Evolutionary conservation across 2,888 invertebrate species (phyloP).

Genomic region (Stomorhina lunata): DNA sequence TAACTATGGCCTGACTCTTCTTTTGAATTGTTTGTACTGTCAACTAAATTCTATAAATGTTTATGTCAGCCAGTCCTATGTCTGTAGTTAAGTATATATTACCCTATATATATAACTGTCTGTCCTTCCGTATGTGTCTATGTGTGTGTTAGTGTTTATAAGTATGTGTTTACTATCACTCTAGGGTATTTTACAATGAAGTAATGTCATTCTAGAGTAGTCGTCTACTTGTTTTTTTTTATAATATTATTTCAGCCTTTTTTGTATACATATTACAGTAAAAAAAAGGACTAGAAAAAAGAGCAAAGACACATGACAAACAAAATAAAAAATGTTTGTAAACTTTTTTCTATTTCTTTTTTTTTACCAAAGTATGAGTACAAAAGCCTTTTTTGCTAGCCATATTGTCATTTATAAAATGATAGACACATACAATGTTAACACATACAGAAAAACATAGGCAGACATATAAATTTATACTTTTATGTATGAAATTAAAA

Average conservation of each 20-base stretch:
- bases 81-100: too few relatives aligned
- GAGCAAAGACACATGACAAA: slow-evolving; percentile 14
- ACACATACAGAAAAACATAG: neutral
- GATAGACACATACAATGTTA: slow-evolving; percentile 15
- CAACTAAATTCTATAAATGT: neutral
- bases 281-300: slow-evolving; percentile 16
- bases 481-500: neutral
- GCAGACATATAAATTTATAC: neutral
- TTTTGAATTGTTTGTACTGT: neutral
- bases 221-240: neutral
- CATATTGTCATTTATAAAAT: slow-evolving; percentile 5
- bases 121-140: neutral
- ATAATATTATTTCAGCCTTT: neutral
- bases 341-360: neutral
- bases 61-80: too few relatives aligned
- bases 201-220: neutral
- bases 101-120: too few relatives aligned
- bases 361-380: neutral
- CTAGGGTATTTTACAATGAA: slow-evolving; percentile 20
- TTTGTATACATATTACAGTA: neutral
- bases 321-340: slow-evolving; percentile 7
- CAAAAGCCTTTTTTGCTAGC: neutral
- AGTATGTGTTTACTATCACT: slow-evolving; percentile 21
- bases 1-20: too few relatives aligned
- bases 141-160: neutral